phyloP scores from a whole-genome alignment of 2,888 invertebrate genomes.

The Amblyjoppa proteus region DNA sequence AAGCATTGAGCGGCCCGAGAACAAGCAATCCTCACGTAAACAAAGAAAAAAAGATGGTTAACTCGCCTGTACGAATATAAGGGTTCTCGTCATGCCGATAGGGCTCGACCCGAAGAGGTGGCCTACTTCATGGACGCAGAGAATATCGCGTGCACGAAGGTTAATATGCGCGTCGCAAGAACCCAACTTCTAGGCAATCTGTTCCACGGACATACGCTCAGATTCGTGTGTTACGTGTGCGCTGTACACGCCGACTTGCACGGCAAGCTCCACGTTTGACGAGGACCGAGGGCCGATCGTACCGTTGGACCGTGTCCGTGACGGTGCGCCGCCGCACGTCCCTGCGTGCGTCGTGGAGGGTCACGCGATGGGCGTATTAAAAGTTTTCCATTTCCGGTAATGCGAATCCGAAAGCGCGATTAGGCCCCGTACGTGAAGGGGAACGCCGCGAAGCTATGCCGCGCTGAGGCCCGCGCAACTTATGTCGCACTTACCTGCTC shows the following conservation, averaged over 20 bases:
- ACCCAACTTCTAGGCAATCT: slow-evolving; percentile 28
- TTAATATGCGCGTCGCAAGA: slow-evolving; percentile 8
- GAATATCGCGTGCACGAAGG: slow-evolving; percentile 19
- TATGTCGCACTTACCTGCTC: slow-evolving; percentile 3
- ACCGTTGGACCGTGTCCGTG: slow-evolving; percentile 19
- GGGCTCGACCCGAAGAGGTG: background rate
- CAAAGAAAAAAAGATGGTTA: background rate
- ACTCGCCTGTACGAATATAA: background rate
- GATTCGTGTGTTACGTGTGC: background rate
- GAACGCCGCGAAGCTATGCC: slow-evolving; percentile 30
- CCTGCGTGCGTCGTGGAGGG: slow-evolving; percentile 34
- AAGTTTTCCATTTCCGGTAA: slow-evolving; percentile 79
- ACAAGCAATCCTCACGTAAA: no score
- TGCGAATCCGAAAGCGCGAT: slow-evolving; percentile 77
- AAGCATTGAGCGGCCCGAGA: background rate
- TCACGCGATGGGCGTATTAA: slow-evolving; percentile 71
- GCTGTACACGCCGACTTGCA: background rate
- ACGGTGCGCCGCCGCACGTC: slow-evolving; percentile 3
- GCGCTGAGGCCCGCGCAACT: background rate
- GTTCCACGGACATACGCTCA: background rate
- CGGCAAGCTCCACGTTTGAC: slow-evolving; percentile 22
- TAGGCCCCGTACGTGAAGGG: slow-evolving; percentile 67
- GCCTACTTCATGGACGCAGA: slow-evolving; percentile 18
- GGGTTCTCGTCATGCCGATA: background rate
- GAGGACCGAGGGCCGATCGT: slow-evolving; percentile 9